These are phyloP conservation scores for Notocelia uddmanniana DNA, from an alignment of 2,888 invertebrate species.

Conservation along the genomic window DNA sequence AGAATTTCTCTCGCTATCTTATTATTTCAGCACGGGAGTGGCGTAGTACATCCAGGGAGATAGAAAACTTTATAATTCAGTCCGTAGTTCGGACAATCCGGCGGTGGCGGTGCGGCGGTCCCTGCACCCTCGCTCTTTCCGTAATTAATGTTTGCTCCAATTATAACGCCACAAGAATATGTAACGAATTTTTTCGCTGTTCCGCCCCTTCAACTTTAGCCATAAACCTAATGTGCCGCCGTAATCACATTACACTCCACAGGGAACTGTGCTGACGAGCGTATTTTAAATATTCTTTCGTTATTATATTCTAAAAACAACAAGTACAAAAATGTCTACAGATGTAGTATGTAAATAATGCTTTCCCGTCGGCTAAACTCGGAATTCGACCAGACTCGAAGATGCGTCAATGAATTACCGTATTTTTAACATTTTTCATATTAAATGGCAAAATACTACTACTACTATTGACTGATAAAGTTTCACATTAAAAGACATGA, in stretches of 20 bases:
- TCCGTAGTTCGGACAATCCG: conserved; percentile 45
- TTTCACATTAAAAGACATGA: too few relatives aligned
- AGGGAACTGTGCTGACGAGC: conserved; percentile 17
- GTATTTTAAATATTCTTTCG: not conserved
- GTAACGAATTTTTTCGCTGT: conserved; percentile 47
- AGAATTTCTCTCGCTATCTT: conserved; percentile 45
- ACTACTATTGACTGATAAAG: too few relatives aligned
- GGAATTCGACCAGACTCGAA: too few relatives aligned
- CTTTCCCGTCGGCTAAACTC: too few relatives aligned
- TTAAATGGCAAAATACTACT: too few relatives aligned
- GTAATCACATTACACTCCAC: conserved; percentile 34
- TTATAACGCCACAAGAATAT: conserved; percentile 63
- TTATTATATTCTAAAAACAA: not conserved
- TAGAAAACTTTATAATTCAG: conserved; percentile 47
- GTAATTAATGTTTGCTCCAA: conserved; percentile 75
- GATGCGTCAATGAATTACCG: too few relatives aligned
- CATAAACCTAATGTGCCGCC: conserved; percentile 30
- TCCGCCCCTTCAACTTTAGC: conserved; percentile 40
- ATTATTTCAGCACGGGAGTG: conserved; percentile 45
- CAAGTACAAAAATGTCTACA: not conserved
- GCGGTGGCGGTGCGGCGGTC: conserved; percentile 36
- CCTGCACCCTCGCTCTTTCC: conserved; percentile 57
- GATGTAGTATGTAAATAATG: too few relatives aligned
- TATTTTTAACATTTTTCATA: too few relatives aligned
- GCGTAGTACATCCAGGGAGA: conserved; percentile 43